Base-by-base conservation (phyloP, 1,140 invertebrate species). In the Drosophila nasuta region DNA sequence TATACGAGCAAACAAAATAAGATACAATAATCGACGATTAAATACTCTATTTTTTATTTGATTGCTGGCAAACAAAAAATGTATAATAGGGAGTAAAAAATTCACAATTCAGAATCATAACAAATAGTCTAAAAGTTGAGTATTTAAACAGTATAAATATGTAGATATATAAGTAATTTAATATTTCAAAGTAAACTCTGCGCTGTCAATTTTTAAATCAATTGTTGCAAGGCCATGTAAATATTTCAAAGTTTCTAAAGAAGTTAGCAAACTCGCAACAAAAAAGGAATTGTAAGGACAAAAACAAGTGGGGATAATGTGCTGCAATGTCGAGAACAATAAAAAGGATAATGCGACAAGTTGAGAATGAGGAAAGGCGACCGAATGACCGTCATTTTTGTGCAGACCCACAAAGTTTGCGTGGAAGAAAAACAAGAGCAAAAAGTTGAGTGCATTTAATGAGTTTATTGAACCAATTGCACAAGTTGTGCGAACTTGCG, bases 401-500 rank as follows among this genome's bases (percentile, higher is more conserved):
- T 52, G 28, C 46, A 35, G 52, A 46, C 13, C 33, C 49, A 65
- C 74, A 76, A 88, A 88, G 52, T 83, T 80, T 82, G 10, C 41
- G 43, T 41, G 13, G 8, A 30, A 56, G 11, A 64, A 51, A 28
- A 51, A 60, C 7, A 74, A 41, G 28, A 13, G 57, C 43, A 73
- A 46, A 77, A 88, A 83, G 73, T 83, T 87, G 54, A 79, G 72
- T 59, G 70, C 83, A 71, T 89, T 88, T 88, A 88, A 88, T 88
- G 83, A 88, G 83, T 89, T 88, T 88, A 88, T 88, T 88, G 83
- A 89, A 89, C 83, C 83, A 88, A 89, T 88, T 88, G 80, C 63
- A 62, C 52, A 75, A 89, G 63, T 88, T 83, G 75, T 5, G 41
- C 77, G 60, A 82, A 66, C 83, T 74, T 79, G 71, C 66, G 72